phyloP scores from a whole-genome alignment of 2,888 invertebrate species.

The Aphelenchoides bicaudatus region DNA sequence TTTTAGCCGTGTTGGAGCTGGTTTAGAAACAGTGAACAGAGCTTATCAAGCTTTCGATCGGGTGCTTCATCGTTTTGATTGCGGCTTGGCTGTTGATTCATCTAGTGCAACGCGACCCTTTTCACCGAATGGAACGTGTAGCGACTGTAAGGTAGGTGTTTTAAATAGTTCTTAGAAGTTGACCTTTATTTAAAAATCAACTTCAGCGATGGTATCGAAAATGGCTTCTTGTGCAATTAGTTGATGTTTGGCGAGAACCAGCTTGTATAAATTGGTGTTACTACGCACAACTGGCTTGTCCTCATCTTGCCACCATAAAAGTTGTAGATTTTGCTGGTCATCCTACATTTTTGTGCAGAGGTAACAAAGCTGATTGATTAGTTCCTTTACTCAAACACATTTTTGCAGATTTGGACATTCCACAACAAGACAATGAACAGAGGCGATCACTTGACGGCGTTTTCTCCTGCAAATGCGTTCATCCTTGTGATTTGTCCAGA shows the following conservation, averaged over 20 bases:
- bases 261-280: slow-evolving; percentile 60
- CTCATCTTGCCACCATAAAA: slow-evolving; percentile 55
- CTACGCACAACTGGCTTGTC: slow-evolving; percentile 59
- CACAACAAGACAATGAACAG: slow-evolving; percentile 26
- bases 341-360: slow-evolving; percentile 57
- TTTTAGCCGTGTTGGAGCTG: slow-evolving; percentile 34
- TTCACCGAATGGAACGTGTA: slow-evolving; percentile 58
- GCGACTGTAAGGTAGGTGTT: slow-evolving; percentile 51
- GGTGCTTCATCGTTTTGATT: slow-evolving; percentile 48
- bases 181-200: slow-evolving; percentile 7
- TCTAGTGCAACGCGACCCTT: slow-evolving; percentile 57
- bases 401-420: slow-evolving; percentile 52
- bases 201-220: slow-evolving; percentile 59
- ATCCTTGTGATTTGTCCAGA: slow-evolving; percentile 51
- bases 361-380: slow-evolving; percentile 28
- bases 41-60: slow-evolving; percentile 37
- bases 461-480: slow-evolving; percentile 46
- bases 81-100: slow-evolving; percentile 51
- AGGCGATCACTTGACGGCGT: slow-evolving; percentile 10
- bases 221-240: slow-evolving; percentile 50
- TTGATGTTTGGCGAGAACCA: slow-evolving; percentile 38
- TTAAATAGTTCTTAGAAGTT: not conserved
- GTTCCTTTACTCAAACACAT: no score
- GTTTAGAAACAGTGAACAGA: slow-evolving; percentile 29
- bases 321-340: slow-evolving; percentile 59